Conservation (phyloP, 1,140 invertebrate species). For the Agraylea sexmaculata region DNA sequence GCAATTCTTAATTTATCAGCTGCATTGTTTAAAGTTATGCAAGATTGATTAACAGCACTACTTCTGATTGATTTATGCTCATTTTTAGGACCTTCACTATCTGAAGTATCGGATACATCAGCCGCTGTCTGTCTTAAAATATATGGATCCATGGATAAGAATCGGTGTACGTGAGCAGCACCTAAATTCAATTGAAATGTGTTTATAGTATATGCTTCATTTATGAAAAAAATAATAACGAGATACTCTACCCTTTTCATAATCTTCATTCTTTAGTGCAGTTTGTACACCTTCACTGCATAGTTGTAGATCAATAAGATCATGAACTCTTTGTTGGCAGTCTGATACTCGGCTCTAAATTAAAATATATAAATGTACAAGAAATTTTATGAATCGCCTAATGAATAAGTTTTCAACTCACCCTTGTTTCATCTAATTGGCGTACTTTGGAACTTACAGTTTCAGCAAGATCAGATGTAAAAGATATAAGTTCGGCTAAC, state of each 20-base stretch:
- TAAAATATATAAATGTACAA: too few species aligned
- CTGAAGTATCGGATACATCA: conserved; percentile 58
- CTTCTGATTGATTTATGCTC: conserved; percentile 21
- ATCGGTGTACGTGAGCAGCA: conserved; percentile 89
- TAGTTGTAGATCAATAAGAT: conserved; percentile 89
- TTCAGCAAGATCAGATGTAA: conserved; percentile 80
- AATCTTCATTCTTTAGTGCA: conserved; percentile 83
- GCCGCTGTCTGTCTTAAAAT: conserved; percentile 68
- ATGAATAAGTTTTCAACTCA: conserved; percentile 34
- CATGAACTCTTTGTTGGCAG: conserved; percentile 89
- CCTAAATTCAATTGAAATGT: conserved; percentile 29
- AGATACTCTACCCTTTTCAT: conserved; percentile 70
- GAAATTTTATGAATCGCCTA: too few species aligned
- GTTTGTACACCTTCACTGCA: conserved; percentile 92
- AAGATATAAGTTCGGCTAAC: conserved; percentile 70
- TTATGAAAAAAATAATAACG: background rate
- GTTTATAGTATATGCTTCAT: conserved; percentile 1
- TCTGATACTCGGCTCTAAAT: conserved; percentile 80
- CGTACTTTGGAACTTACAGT: conserved; percentile 95
- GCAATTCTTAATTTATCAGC: conserved; percentile 54
- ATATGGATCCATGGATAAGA: conserved; percentile 88
- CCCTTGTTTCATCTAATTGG: conserved; percentile 84
- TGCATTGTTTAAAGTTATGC: conserved; percentile 73
- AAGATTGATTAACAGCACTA: conserved; percentile 22
- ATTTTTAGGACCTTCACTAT: conserved; percentile 21